Conservation (phyloP, 1,140 invertebrate species). For the Druon quercuslanigerum region DNA sequence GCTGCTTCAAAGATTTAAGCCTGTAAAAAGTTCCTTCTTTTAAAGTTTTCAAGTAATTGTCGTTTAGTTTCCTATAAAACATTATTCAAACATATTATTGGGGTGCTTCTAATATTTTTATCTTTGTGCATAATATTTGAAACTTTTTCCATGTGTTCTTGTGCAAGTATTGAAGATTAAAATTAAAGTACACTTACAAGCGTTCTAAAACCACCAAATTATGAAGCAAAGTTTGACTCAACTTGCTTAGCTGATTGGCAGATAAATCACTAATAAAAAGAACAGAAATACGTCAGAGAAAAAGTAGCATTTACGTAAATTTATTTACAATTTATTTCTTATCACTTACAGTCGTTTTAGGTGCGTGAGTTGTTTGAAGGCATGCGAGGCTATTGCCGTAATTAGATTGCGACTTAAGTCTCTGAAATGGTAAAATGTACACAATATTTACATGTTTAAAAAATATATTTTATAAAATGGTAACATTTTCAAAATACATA, state of each 20-base stretch:
- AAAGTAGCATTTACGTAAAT: constrained; percentile 42
- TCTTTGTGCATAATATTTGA: no score
- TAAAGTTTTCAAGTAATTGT: constrained; percentile 65
- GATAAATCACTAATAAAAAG: constrained; percentile 74
- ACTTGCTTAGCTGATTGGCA: constrained; percentile 81
- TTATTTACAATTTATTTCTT: constrained; percentile 33
- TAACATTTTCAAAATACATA: constrained; percentile 61
- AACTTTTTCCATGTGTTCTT: not conserved
- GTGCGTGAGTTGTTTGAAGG: constrained; percentile 82
- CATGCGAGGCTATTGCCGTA: constrained; percentile 82
- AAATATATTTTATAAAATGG: constrained; percentile 36
- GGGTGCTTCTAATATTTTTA: no score
- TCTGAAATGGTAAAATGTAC: constrained; percentile 71
- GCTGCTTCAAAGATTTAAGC: constrained; percentile 68
- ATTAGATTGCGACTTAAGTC: constrained; percentile 89
- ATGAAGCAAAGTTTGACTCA: constrained; percentile 82
- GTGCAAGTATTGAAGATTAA: constrained; percentile 8
- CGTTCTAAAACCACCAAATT: constrained; percentile 80
- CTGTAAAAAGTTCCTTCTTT: constrained; percentile 70
- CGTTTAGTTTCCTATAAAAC: constrained; percentile 68
- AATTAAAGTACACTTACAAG: constrained; percentile 78
- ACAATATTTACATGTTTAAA: constrained; percentile 43
- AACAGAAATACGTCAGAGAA: constrained; percentile 54
- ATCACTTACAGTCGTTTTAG: constrained; percentile 79
- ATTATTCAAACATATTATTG: not conserved